These are phyloP conservation scores for Acromyrmex echinatior DNA, from an alignment of 1,140 invertebrate genomes.

Conservation along the genomic window DNA sequence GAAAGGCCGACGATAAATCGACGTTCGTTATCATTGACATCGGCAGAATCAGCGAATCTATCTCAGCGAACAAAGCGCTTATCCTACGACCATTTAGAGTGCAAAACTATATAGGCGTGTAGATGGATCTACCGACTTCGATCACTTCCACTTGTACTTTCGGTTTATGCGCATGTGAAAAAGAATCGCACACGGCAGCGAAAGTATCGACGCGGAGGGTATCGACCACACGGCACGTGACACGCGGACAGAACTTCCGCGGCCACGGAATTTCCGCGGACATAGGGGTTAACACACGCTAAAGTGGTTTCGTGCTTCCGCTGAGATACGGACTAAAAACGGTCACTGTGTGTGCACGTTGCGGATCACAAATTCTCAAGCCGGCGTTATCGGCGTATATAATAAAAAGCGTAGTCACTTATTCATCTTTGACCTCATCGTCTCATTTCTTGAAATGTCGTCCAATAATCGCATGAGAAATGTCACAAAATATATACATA, in stretches of 20 bases:
- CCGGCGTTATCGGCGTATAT: constrained; percentile 10
- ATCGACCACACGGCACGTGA: background rate
- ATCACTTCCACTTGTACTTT: constrained; percentile 35
- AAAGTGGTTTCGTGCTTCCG: constrained; percentile 51
- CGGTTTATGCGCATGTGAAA: constrained; percentile 18
- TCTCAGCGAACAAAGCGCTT: background rate
- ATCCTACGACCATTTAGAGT: background rate
- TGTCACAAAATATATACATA: background rate
- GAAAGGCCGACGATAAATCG: constrained; percentile 30
- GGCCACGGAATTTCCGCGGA: constrained; percentile 4
- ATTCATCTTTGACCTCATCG: background rate
- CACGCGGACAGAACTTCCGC: constrained; percentile 26
- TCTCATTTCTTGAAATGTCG: constrained; percentile 28
- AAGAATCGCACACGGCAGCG: background rate
- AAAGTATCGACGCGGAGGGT: constrained; percentile 22
- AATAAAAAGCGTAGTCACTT: constrained; percentile 14
- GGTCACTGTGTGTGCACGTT: background rate
- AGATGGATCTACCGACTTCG: background rate
- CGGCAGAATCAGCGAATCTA: background rate
- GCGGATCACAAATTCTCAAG: constrained; percentile 28
- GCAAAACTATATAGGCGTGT: background rate
- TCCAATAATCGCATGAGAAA: constrained; percentile 11
- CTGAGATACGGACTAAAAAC: constrained; percentile 47
- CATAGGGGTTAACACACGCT: constrained; percentile 43
- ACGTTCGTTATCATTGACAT: constrained; percentile 24